Evolutionary conservation across 2,888 invertebrate species (phyloP).

Genomic region (Mesochorus sp.): DNA sequence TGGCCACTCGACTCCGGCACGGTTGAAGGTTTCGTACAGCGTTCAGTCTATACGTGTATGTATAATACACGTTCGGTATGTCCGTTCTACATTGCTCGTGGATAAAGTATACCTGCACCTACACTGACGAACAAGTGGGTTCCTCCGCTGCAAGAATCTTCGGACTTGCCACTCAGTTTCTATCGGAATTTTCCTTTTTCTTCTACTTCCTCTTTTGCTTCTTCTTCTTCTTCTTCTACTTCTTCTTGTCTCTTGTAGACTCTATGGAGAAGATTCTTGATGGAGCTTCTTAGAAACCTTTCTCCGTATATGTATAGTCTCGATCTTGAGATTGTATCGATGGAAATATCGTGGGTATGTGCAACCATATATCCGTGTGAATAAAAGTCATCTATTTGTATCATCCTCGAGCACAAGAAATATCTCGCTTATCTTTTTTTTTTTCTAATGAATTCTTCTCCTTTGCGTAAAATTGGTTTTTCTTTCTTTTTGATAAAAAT

Average conservation of each 20-base stretch:
- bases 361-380: neutral
- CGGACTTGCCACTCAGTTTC: conserved; percentile 45
- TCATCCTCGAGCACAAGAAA: neutral
- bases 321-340: conserved; percentile 24
- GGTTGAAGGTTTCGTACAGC: conserved; percentile 54
- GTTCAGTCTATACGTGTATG: neutral
- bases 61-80: conserved; percentile 27
- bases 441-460: too few species aligned
- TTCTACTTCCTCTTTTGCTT: neutral
- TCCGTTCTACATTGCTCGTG: conserved; percentile 19
- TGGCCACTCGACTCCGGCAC: conserved; percentile 78
- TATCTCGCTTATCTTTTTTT: neutral
- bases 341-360: conserved; percentile 14
- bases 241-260: neutral
- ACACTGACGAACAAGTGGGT: conserved; percentile 17
- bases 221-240: neutral
- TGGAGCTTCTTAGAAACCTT: neutral
- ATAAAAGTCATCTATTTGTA: conserved; percentile 1
- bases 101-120: conserved; percentile 15
- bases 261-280: neutral
- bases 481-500: too few species aligned
- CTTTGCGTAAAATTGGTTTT: too few species aligned
- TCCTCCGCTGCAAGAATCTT: conserved; percentile 31
- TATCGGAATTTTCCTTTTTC: conserved; percentile 31
- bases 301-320: neutral